phyloP scores from a whole-genome alignment of 2,113 vertebrate genomes.

The Cololabis saira region DNA sequence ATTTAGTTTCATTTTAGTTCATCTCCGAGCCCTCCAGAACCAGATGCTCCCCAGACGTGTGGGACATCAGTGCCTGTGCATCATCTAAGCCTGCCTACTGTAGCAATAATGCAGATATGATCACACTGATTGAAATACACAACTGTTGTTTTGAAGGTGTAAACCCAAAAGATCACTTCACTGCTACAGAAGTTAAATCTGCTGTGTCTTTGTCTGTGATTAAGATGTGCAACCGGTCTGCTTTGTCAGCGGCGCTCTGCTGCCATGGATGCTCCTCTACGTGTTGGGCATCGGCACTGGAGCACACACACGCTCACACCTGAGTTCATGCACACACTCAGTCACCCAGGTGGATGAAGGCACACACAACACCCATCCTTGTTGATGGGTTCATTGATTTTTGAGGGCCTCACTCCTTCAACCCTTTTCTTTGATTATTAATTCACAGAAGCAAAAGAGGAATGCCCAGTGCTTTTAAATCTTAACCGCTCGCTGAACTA shows the following conservation, averaged over 20 bases:
- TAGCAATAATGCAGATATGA: constrained; percentile 89
- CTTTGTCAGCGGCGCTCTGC: constrained; percentile 15
- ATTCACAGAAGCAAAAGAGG: constrained; percentile 81
- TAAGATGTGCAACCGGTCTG: constrained; percentile 83
- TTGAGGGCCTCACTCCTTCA: constrained; percentile 67
- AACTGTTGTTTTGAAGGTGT: constrained; percentile 86
- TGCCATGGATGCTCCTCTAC: constrained; percentile 1
- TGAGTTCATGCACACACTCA: constrained; percentile 32
- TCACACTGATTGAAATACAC: constrained; percentile 91
- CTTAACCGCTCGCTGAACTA: constrained; percentile 62
- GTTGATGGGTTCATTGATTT: constrained; percentile 71
- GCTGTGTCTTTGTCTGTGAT: constrained; percentile 83
- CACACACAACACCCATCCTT: constrained; percentile 44
- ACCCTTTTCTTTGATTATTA: constrained; percentile 77
- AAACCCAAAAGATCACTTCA: constrained; percentile 78
- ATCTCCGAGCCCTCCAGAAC: constrained; percentile 48
- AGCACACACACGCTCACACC: neutral
- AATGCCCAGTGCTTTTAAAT: constrained; percentile 70
- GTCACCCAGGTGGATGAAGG: constrained; percentile 48
- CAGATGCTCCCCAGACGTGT: constrained; percentile 76
- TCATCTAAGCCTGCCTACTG: constrained; percentile 84
- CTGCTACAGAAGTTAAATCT: constrained; percentile 78
- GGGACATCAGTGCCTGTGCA: constrained; percentile 68
- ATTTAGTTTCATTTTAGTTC: constrained; percentile 52
- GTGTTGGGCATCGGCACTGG: neutral